phyloP scores from a whole-genome alignment of 2,888 invertebrate species.

The Acrobasis consociella region DNA sequence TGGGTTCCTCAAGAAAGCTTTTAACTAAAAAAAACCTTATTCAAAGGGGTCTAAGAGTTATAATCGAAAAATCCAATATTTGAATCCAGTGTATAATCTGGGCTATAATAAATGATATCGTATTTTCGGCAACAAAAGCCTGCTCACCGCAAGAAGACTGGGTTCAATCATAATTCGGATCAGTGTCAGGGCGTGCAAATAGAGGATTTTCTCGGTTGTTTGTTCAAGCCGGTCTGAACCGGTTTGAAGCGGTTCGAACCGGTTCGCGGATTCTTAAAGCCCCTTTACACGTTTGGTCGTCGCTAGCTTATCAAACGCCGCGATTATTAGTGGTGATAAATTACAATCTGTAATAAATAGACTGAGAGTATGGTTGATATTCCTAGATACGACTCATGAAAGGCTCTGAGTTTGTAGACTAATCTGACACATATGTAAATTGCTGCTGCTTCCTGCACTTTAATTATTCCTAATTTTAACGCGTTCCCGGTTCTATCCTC shows the following conservation, averaged over 20 bases:
- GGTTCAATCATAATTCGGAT: constrained; percentile 47
- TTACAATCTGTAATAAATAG: too few relatives aligned
- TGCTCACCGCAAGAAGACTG: constrained; percentile 26
- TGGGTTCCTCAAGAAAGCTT: neutral
- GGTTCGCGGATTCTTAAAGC: constrained; percentile 24
- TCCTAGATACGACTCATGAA: too few relatives aligned
- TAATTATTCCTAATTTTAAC: too few relatives aligned
- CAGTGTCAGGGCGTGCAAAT: constrained; percentile 45
- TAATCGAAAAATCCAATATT: neutral
- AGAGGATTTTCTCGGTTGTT: constrained; percentile 33
- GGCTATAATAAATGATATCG: constrained; percentile 33
- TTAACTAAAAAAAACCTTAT: neutral
- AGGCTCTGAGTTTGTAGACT: too few relatives aligned
- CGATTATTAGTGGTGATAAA: too few relatives aligned
- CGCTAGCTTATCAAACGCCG: too few relatives aligned
- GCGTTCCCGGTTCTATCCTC: too few relatives aligned
- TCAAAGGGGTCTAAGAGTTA: neutral
- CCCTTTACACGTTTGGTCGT: too few relatives aligned
- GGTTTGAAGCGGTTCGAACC: constrained; percentile 26
- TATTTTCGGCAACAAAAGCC: constrained; percentile 35
- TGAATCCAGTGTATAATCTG: neutral
- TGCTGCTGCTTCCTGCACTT: too few relatives aligned
- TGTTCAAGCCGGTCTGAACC: constrained; percentile 28
- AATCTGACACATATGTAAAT: too few relatives aligned
- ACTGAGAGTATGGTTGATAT: too few relatives aligned